These are phyloP conservation scores for Serilophus lunatus DNA, from an alignment of 2,113 vertebrate species.

Conservation along the genomic window DNA sequence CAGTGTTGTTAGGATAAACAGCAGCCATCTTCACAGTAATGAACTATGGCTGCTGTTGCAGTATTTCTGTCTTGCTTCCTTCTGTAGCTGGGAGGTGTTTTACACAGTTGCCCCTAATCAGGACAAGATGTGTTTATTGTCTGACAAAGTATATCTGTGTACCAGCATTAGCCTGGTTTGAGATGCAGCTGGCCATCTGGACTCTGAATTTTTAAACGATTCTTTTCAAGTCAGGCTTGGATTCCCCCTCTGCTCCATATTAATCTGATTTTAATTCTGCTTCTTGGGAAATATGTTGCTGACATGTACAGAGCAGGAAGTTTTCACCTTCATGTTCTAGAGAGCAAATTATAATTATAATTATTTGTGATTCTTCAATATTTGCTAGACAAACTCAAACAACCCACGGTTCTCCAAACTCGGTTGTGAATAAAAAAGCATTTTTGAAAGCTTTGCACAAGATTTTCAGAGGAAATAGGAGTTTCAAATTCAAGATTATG, in stretches of 20 bases:
- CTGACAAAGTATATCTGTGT: background rate
- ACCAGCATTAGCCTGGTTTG: background rate
- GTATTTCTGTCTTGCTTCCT: background rate
- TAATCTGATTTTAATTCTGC: background rate
- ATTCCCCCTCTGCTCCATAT: background rate
- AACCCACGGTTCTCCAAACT: background rate
- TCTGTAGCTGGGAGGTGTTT: background rate
- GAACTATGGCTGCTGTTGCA: background rate
- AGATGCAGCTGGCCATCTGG: constrained; percentile 24
- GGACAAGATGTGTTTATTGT: background rate
- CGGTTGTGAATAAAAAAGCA: background rate
- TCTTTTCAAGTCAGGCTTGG: constrained; percentile 17
- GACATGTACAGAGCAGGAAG: background rate
- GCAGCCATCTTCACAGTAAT: rapidly evolving
- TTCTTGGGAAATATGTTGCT: background rate
- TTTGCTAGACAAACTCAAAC: background rate
- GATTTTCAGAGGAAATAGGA: constrained; percentile 8
- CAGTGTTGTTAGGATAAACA: rapidly evolving
- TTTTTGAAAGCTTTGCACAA: constrained; percentile 9
- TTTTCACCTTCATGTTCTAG: background rate
- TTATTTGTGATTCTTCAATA: no score
- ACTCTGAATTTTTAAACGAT: background rate
- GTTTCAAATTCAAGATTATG: constrained; percentile 26
- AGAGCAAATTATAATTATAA: background rate
- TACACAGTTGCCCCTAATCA: background rate